Conservation (phyloP, 2,797 vertebrate genomes). For the Lerista edwardsae region DNA sequence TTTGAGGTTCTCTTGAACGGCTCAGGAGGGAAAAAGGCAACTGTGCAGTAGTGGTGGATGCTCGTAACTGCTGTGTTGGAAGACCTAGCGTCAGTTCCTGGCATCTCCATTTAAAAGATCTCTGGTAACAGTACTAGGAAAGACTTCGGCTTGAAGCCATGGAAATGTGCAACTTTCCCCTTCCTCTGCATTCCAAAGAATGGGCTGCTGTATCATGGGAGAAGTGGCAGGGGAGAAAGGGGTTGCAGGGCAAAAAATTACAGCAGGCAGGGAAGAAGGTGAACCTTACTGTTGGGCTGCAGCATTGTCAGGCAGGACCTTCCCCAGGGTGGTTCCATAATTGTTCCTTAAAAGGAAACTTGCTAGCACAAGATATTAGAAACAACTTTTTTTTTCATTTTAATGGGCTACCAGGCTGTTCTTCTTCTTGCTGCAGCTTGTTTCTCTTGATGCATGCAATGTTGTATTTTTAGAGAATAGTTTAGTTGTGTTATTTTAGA, state of each 20-base stretch:
- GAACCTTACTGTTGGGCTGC: background rate
- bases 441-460: background rate
- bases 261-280: background rate
- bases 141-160: background rate
- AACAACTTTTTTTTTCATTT: background rate
- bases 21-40: background rate
- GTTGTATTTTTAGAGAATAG: background rate
- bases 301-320: background rate
- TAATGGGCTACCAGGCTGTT: background rate
- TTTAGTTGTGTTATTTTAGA: background rate
- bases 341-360: background rate
- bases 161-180: too few species aligned
- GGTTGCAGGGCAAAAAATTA: background rate
- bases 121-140: background rate
- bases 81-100: background rate
- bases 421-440: too few species aligned
- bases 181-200: too few species aligned
- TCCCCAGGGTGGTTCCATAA: background rate
- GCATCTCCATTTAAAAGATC: too few species aligned
- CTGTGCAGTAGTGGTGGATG: too few species aligned
- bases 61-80: background rate
- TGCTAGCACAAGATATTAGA: background rate
- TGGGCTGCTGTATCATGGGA: too few species aligned
- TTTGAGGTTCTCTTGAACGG: slow-evolving; percentile 19
- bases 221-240: background rate